These are phyloP conservation scores for Tyrannus savana DNA, from an alignment of 2,113 vertebrate species.

Conservation along the genomic window DNA sequence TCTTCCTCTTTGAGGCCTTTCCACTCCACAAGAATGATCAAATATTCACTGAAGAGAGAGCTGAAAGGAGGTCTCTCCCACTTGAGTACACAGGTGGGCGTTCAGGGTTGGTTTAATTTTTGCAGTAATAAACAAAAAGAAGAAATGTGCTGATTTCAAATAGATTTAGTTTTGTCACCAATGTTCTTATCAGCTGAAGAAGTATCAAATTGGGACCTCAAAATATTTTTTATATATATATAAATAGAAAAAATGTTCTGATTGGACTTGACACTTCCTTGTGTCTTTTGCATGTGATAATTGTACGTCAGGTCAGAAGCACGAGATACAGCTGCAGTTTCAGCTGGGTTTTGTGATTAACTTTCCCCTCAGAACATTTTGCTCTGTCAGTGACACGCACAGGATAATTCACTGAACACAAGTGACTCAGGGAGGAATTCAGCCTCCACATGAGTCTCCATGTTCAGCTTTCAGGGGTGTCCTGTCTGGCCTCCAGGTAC, in stretches of 20 bases:
- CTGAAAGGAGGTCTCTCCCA: neutral
- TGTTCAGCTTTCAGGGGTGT: neutral
- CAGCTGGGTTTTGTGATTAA: neutral
- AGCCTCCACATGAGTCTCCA: neutral
- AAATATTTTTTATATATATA: neutral
- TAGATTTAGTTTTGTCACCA: neutral
- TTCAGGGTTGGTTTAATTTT: neutral
- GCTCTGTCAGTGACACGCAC: no score
- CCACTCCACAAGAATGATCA: neutral
- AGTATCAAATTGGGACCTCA: neutral
- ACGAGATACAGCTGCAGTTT: neutral
- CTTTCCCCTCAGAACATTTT: neutral
- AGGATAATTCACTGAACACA: neutral
- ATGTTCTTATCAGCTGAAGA: neutral
- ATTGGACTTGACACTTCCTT: neutral
- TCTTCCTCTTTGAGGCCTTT: neutral
- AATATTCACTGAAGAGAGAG: neutral
- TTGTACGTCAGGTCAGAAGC: neutral
- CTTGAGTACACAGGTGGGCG: neutral
- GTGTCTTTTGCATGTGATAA: neutral
- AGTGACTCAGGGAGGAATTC: neutral
- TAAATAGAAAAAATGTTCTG: neutral
- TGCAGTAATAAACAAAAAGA: neutral
- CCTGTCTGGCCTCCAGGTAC: neutral
- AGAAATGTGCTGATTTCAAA: neutral